These are phyloP conservation scores for Aldrovandia affinis DNA, from an alignment of 2,797 vertebrate genomes.

Conservation along the genomic window DNA sequence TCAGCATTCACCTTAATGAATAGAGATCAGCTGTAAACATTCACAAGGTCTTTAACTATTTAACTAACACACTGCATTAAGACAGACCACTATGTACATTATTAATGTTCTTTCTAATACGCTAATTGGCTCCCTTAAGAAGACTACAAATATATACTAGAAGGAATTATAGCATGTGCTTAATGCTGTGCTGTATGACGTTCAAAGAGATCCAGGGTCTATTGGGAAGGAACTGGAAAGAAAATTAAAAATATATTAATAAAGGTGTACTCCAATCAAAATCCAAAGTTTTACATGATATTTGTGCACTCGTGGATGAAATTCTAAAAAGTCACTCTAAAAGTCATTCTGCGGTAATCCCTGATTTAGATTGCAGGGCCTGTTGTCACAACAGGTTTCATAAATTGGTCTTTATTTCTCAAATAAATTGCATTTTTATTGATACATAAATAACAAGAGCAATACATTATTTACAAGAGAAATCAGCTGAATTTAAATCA, in stretches of 20 bases:
- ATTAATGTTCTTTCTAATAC: neutral
- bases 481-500: too few species aligned
- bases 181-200: conserved; percentile 16
- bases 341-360: too few species aligned
- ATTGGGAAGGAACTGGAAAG: neutral
- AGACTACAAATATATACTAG: conserved; percentile 2
- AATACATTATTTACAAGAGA: too few species aligned
- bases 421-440: too few species aligned
- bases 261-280: neutral
- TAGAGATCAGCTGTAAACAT: neutral
- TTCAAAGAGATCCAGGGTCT: neutral
- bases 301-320: too few species aligned
- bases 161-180: conserved; percentile 4
- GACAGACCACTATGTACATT: neutral
- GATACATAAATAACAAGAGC: too few species aligned
- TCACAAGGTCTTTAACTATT: neutral
- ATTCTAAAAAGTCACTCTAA: too few species aligned
- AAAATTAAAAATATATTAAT: neutral
- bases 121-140: neutral
- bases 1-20: neutral
- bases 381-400: too few species aligned
- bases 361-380: too few species aligned
- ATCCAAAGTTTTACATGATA: too few species aligned
- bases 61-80: neutral
- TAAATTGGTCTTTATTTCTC: too few species aligned